Evolutionary conservation across 2,888 invertebrate species (phyloP), one percentile per base, ranked within the genome.

Genomic region (Andrena praecox): DNA sequence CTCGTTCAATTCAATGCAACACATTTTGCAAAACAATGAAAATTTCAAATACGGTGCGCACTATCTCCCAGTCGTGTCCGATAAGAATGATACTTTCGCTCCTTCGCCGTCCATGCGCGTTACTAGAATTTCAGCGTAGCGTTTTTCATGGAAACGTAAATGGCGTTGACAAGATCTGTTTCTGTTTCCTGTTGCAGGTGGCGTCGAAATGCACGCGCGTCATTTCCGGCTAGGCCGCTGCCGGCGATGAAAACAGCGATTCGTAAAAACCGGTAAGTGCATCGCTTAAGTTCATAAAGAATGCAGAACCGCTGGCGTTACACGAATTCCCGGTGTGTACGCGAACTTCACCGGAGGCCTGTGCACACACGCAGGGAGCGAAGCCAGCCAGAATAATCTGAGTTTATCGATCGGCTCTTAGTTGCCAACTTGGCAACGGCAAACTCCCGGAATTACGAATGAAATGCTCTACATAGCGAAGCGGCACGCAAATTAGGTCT

Each of bases 401-500:
- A 71, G 82, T 77, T 87, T 90, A 90, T 90, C 89, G 89, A 90
- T 90, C 90, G 89, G 16, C 84, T 81, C 79, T 81, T 85, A 84
- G 87, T 89, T 89, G 89, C 89, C 90, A 90, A 90, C 87, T 90
- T 90, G 90, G 89, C 89, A 88, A 88, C 86, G 85, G 85, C 73
- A 62, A 85, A 87, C 88, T 87, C 86, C 83, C 83, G 86, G 86
- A 85, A 87, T 89, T 89, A 78, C 88, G 85, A 88, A 82, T 82
- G 88, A 88, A 88, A 88, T 85, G 83, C 77, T 88, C 88, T 69
- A 84, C 83, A 87, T 87, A 87, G 80, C 75, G 66, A 80, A 67
- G 75, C 77, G 72, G 74, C 76, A 75, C 71, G 84, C 77, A 77
- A 86, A 86, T 86, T 80, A 71, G 68, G 71, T 50, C 71, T 85